Conservation (phyloP, 2,888 invertebrate genomes). For the Lomographa bimaculata region DNA sequence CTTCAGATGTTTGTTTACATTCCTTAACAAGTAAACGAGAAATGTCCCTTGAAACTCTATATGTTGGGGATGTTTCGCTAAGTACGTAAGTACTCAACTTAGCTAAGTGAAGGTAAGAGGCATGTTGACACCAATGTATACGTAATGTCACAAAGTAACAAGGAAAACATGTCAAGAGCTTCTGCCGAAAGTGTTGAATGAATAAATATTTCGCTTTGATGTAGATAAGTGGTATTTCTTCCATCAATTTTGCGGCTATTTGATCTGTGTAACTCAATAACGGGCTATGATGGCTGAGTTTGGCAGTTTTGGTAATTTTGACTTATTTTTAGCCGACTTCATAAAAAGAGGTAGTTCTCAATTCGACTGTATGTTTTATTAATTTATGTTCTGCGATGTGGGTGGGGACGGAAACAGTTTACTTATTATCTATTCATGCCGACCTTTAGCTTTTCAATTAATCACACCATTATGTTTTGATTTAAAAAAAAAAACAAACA, state of each 20-base stretch:
- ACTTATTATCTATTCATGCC: constrained; percentile 52
- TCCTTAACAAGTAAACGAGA: constrained; percentile 16
- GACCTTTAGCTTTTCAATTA: constrained; percentile 27
- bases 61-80: constrained; percentile 26
- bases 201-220: constrained; percentile 19
- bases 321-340: no score
- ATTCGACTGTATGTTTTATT: no score
- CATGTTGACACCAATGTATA: constrained; percentile 31
- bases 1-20: constrained; percentile 21
- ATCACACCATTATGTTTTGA: constrained; percentile 22
- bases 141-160: constrained; percentile 23
- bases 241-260: constrained; percentile 6
- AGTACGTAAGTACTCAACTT: constrained; percentile 23
- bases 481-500: no score
- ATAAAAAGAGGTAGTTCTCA: no score
- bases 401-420: constrained; percentile 46
- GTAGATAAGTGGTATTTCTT: constrained; percentile 11
- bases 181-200: constrained; percentile 25
- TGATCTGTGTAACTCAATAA: no score
- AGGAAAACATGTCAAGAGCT: constrained; percentile 29
- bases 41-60: constrained; percentile 29
- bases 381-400: no score
- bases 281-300: no score
- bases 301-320: no score
- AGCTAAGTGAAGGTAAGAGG: constrained; percentile 30